phyloP scores from a whole-genome alignment of 2,113 vertebrate species.

The Tachuris rubrigastra region DNA sequence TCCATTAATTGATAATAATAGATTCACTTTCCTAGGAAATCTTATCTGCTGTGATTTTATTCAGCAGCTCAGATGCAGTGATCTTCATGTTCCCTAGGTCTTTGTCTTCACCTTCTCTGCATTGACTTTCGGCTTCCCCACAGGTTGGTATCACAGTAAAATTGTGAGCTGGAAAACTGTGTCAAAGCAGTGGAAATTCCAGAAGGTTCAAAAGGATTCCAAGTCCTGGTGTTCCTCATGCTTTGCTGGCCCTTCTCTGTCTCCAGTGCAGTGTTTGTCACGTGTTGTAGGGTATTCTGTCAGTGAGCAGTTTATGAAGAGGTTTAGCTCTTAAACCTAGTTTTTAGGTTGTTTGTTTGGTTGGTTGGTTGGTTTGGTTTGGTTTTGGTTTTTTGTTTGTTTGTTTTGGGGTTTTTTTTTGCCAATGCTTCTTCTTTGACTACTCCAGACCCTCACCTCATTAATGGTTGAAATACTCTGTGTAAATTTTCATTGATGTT shows the following conservation, averaged over 20 bases:
- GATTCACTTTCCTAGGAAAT: neutral
- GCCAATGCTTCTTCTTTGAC: neutral
- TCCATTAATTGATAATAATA: neutral
- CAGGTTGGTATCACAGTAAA: neutral
- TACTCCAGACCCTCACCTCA: neutral
- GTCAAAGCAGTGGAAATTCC: neutral
- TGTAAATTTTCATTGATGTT: neutral
- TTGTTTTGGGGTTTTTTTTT: neutral
- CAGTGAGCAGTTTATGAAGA: neutral
- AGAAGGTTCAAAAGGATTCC: neutral
- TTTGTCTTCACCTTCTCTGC: neutral
- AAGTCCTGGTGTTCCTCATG: neutral
- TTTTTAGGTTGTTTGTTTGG: neutral
- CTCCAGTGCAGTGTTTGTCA: fast-evolving
- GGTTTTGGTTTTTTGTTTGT: too few relatives aligned
- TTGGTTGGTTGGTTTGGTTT: too few relatives aligned
- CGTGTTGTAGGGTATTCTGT: neutral
- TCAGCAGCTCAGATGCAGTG: neutral
- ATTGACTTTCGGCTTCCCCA: neutral
- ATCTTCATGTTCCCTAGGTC: neutral
- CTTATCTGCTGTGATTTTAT: neutral
- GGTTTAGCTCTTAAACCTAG: neutral
- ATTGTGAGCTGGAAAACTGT: neutral
- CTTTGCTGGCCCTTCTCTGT: neutral
- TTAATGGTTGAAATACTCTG: neutral